phyloP scores from a whole-genome alignment of 37 sponge, comb jelly and placozoan species.

The Amphimedon queenslandica region DNA sequence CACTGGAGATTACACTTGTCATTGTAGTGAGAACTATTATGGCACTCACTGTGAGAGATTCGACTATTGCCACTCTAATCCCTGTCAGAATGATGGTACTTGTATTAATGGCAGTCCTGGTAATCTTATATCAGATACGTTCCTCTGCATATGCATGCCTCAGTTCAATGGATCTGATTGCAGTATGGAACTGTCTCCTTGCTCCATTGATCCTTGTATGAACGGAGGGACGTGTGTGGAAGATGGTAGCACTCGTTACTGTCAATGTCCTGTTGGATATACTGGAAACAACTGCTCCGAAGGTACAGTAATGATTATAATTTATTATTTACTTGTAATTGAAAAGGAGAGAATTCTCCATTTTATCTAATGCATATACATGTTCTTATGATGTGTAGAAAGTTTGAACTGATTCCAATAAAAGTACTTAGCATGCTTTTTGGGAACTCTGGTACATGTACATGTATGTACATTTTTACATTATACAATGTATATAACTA shows the following conservation, averaged over 20 bases:
- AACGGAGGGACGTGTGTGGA: slow-evolving; percentile 25
- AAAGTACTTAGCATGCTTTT: too few relatives aligned
- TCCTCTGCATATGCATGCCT: slow-evolving; percentile 42
- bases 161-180: slow-evolving; percentile 68
- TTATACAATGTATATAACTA: not conserved
- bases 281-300: slow-evolving; percentile 15
- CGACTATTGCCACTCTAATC: slow-evolving; percentile 11
- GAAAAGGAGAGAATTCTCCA: too few relatives aligned
- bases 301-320: slow-evolving; percentile 3
- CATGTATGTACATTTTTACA: not conserved
- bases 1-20: slow-evolving; percentile 26
- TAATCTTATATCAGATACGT: not conserved
- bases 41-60: slow-evolving; percentile 24
- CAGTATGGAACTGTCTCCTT: slow-evolving; percentile 40
- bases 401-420: too few relatives aligned
- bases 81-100: slow-evolving; percentile 31
- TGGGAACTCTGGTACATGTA: too few relatives aligned
- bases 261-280: slow-evolving; percentile 13
- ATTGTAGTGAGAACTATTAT: slow-evolving; percentile 22
- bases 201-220: slow-evolving; percentile 45
- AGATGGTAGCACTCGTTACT: slow-evolving; percentile 10
- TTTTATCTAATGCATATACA: too few relatives aligned
- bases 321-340: not conserved
- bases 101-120: slow-evolving; percentile 11
- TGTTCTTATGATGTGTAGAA: too few relatives aligned